Percentiles rank a stretch among this genome's conserved stretches.
phyloP scores from a whole-genome alignment of 1,140 invertebrate species.

The Rhyzopertha dominica region DNA sequence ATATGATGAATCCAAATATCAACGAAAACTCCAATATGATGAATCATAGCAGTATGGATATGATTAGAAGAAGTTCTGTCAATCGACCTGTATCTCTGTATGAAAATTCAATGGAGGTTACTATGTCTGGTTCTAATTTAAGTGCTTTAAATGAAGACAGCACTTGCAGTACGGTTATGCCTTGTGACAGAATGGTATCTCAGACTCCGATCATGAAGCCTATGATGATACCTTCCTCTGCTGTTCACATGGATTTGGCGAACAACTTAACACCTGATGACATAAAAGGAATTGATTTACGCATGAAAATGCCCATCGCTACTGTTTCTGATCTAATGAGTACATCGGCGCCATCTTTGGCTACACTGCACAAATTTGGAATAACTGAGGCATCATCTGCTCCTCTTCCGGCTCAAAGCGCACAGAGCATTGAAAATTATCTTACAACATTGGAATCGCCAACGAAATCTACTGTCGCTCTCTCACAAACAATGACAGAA shows the following conservation, averaged over 20 bases:
- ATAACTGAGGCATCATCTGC: constrained; percentile 33
- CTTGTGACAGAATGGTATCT: constrained; percentile 16
- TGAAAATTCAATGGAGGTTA: constrained; percentile 27
- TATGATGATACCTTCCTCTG: constrained; percentile 6
- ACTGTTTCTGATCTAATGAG: constrained; percentile 44
- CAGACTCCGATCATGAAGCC: constrained; percentile 9
- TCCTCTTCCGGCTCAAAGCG: constrained; percentile 52
- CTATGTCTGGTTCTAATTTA: constrained; percentile 20
- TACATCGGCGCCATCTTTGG: constrained; percentile 48
- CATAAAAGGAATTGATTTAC: constrained; percentile 43
- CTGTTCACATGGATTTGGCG: neutral
- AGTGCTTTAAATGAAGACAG: constrained; percentile 21
- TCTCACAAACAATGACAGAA: no score
- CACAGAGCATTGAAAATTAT: constrained; percentile 56
- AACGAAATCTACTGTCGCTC: no score
- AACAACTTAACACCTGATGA: constrained; percentile 14
- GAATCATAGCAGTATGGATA: constrained; percentile 38
- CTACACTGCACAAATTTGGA: constrained; percentile 46
- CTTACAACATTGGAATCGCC: constrained; percentile 49
- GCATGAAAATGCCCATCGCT: constrained; percentile 41
- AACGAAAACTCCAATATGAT: constrained; percentile 48
- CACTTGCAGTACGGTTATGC: constrained; percentile 20
- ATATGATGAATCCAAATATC: constrained; percentile 30
- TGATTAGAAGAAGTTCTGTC: constrained; percentile 29
- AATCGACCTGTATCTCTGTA: constrained; percentile 14